These are phyloP conservation scores for Catotricha subobsoleta DNA, from an alignment of 2,888 invertebrate species.

Conservation along the genomic window DNA sequence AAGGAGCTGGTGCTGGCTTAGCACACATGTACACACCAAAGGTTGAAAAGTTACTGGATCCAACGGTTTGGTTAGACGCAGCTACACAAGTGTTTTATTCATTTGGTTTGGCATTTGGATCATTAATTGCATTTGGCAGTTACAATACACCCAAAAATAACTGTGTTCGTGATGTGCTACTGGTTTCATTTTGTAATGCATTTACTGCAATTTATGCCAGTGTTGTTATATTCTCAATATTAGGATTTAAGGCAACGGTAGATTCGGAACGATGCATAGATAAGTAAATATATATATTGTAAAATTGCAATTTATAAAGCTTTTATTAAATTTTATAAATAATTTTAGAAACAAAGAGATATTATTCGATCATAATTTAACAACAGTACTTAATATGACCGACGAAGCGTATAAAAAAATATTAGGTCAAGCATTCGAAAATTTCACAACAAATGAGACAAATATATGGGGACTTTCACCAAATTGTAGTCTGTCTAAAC, in stretches of 20 bases:
- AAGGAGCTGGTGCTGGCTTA: slow-evolving; percentile 71
- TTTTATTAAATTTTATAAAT: neutral
- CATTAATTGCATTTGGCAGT: slow-evolving; percentile 86
- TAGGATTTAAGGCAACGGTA: slow-evolving; percentile 88
- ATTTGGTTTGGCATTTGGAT: slow-evolving; percentile 87
- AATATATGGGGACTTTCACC: slow-evolving; percentile 33
- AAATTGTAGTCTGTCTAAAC: slow-evolving; percentile 51
- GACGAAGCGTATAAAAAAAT: slow-evolving; percentile 37
- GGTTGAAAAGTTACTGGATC: slow-evolving; percentile 70
- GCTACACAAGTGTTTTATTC: slow-evolving; percentile 96
- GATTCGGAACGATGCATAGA: slow-evolving; percentile 72
- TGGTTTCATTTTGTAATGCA: slow-evolving; percentile 83
- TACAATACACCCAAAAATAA: slow-evolving; percentile 92
- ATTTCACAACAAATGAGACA: slow-evolving; percentile 31
- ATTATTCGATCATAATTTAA: slow-evolving; percentile 22
- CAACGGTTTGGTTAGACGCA: slow-evolving; percentile 88
- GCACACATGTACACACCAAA: slow-evolving; percentile 86
- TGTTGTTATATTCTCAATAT: slow-evolving; percentile 84
- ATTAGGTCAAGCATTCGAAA: slow-evolving; percentile 34
- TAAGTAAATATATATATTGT: slow-evolving; percentile 33
- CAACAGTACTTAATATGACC: slow-evolving; percentile 32
- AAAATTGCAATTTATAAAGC: neutral
- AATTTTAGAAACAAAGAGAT: slow-evolving; percentile 33
- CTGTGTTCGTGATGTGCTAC: slow-evolving; percentile 76
- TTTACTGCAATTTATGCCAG: slow-evolving; percentile 89